Evolutionary conservation across 1,140 invertebrate species (phyloP), one percentile per base, ranked within the genome.

Genomic region (Paralvinella palmiformis): DNA sequence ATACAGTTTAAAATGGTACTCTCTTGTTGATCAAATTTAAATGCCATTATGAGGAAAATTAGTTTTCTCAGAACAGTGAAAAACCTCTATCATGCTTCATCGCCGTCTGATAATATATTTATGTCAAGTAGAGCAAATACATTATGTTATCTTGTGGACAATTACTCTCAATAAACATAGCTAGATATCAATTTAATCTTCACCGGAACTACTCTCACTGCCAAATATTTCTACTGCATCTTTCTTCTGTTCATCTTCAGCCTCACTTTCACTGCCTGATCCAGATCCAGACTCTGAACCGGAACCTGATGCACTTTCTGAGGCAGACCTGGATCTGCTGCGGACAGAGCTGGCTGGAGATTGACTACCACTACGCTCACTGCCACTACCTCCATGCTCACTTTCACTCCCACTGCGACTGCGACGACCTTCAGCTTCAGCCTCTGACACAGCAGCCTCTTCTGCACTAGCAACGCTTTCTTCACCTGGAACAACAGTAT

Each of bases 401-500:
- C 29, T 37, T 33, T 33, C 62, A 32, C 59, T 65, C n/a, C 56
- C 71, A 24, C 48, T 65, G 32, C 35, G 13, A 36, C 44, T 62
- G 17, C 88, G 5, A 66, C 58, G 3, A 35, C 33, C 37, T 65
- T 66, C 65, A n/a, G 61, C 27, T 58, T 67, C 69, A 64, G 56
- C 52, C 48, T 62, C 4, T 61, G 50, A 3, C 45, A 20, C 44
- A 65, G 61, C 62, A 20, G 63, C 29, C 56, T 67, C 68, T 62
- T 72, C 75, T 27, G 73, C 75, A 52, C 76, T 76, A 32, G 77
- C 75, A 56, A 82, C 87, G 61, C 89, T 88, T 59, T 90, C 88
- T 41, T 90, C 88, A 17, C 35, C n/a, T n/a, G n/a, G n/a, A n/a
- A n/a, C n/a, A n/a, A n/a, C n/a, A n/a, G n/a, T n/a, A n/a, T n/a